A percentile compares a stretch with the other conserved stretches of the same genome.
Evolutionary conservation across 2,888 invertebrate species (phyloP).

Genomic region (Synergus japonicus): DNA sequence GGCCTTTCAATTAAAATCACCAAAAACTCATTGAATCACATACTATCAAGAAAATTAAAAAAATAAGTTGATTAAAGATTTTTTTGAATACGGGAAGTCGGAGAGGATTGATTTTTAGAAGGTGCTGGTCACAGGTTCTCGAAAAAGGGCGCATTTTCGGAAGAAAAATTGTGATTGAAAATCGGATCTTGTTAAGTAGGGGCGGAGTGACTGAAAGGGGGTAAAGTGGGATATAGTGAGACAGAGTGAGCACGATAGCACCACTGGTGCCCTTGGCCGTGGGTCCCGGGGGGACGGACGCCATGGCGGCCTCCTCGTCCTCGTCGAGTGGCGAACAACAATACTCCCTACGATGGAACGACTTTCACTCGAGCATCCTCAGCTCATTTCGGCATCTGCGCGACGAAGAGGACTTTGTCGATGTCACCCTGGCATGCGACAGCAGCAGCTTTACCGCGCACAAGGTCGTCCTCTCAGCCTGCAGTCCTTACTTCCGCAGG

Average conservation of each 20-base stretch:
- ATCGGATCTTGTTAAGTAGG: slow-evolving; percentile 44
- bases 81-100: neutral
- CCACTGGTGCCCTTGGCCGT: slow-evolving; percentile 78
- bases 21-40: neutral
- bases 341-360: slow-evolving; percentile 96
- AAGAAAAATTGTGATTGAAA: slow-evolving; percentile 14
- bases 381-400: slow-evolving; percentile 92
- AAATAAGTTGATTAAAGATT: neutral
- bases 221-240: slow-evolving; percentile 63
- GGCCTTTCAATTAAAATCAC: neutral
- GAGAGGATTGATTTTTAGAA: neutral
- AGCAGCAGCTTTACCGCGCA: slow-evolving; percentile 93
- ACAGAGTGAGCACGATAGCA: slow-evolving; percentile 75
- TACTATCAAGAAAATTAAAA: neutral
- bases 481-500: slow-evolving; percentile 94
- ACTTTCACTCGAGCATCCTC: slow-evolving; percentile 94
- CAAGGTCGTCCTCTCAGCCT: slow-evolving; percentile 79
- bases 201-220: slow-evolving; percentile 48
- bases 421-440: slow-evolving; percentile 95
- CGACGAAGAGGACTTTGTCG: slow-evolving; percentile 95
- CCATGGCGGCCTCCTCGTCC: slow-evolving; percentile 77
- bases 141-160: neutral
- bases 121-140: neutral
- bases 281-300: slow-evolving; percentile 77
- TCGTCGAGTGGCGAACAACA: slow-evolving; percentile 85